Conservation (phyloP, 2,888 invertebrate species). For the Agriopis leucophaearia region DNA sequence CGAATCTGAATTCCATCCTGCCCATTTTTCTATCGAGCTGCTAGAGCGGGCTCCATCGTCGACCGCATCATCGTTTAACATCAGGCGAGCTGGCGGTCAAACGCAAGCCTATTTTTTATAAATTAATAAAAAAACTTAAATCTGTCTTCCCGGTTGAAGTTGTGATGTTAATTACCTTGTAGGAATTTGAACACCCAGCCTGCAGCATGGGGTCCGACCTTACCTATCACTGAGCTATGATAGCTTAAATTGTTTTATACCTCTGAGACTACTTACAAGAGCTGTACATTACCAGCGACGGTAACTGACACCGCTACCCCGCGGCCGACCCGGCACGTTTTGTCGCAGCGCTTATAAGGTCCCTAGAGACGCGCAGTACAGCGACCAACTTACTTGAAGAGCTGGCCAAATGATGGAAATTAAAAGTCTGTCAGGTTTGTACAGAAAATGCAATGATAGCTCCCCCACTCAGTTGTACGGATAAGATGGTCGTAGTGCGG, state of each 20-base stretch:
- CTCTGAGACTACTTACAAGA: conserved; percentile 4
- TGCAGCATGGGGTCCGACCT: too few relatives aligned
- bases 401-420: not conserved
- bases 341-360: conserved; percentile 19
- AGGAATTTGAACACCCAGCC: not conserved
- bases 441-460: not conserved
- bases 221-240: not conserved
- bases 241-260: not conserved
- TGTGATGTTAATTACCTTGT: too few relatives aligned
- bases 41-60: too few relatives aligned
- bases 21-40: too few relatives aligned
- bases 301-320: conserved; percentile 16
- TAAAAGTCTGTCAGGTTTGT: not conserved
- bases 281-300: conserved; percentile 10
- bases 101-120: too few relatives aligned
- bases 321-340: conserved; percentile 15
- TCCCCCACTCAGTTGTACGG: not conserved
- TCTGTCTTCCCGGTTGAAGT: too few relatives aligned
- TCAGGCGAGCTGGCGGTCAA: not conserved
- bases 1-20: too few relatives aligned
- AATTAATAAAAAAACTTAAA: too few relatives aligned
- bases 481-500: conserved; percentile 10
- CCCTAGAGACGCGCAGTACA: not conserved
- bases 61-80: too few relatives aligned
- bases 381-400: not conserved